Evolutionary conservation across 2,797 vertebrate species (phyloP).

Genomic region (Pseudomugil tenellus): DNA sequence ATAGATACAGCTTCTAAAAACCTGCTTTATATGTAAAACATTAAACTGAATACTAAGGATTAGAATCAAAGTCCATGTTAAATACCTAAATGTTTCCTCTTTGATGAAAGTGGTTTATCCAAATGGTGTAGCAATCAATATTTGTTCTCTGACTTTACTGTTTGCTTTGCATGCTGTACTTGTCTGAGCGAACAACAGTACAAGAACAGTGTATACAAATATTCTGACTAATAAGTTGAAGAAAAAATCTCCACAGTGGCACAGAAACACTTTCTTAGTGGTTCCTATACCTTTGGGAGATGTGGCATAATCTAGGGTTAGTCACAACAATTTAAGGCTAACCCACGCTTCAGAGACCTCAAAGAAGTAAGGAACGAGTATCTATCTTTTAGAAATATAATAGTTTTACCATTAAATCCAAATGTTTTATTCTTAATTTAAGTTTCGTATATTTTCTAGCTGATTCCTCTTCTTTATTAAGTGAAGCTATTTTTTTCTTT

Average conservation of each 20-base stretch:
- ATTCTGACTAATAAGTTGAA: conserved; percentile 29
- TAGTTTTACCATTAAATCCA: background rate
- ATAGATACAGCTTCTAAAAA: background rate
- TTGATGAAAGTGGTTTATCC: conserved; percentile 48
- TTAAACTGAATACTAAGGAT: background rate
- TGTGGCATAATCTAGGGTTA: conserved; percentile 28
- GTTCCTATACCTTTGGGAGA: conserved; percentile 28
- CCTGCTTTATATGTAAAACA: conserved; percentile 4
- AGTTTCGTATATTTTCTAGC: background rate
- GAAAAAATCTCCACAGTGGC: conserved; percentile 12
- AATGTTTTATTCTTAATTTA: background rate
- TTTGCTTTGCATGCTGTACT: conserved; percentile 67
- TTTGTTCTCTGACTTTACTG: conserved; percentile 45
- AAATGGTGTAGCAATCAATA: conserved; percentile 59
- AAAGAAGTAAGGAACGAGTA: background rate
- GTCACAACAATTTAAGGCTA: conserved; percentile 34
- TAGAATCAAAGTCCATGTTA: conserved; percentile 6
- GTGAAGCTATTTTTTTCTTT: background rate
- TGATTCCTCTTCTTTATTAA: background rate
- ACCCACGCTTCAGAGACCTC: conserved; percentile 30
- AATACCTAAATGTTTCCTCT: conserved; percentile 15
- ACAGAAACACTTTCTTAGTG: conserved; percentile 9
- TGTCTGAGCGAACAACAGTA: conserved; percentile 27
- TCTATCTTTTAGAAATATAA: background rate
- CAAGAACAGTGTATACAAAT: conserved; percentile 8